phyloP scores from a whole-genome alignment of 2,888 invertebrate species.

The Ophion costatus region DNA sequence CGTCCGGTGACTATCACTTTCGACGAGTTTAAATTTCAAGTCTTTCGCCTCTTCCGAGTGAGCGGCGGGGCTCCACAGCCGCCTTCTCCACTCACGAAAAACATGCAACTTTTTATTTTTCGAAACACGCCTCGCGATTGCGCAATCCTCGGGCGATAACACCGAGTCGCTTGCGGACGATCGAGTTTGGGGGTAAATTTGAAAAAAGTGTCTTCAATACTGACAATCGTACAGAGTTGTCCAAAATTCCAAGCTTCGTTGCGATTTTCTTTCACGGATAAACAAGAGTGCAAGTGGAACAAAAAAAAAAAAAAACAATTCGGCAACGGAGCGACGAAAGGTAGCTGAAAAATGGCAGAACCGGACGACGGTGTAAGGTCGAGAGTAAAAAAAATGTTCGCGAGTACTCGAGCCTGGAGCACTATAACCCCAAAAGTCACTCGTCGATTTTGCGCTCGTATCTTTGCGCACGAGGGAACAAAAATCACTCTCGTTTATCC shows the following conservation, averaged over 20 bases:
- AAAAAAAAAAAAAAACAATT: too few species aligned
- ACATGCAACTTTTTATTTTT: too few species aligned
- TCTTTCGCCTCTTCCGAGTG: conserved; percentile 73
- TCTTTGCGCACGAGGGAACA: background rate
- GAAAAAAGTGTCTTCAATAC: too few species aligned
- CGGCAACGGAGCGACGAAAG: background rate
- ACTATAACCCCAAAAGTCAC: conserved; percentile 37
- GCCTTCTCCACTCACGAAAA: background rate
- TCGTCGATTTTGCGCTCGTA: background rate
- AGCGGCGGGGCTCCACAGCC: background rate
- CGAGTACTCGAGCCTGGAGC: conserved; percentile 4
- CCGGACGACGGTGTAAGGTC: background rate
- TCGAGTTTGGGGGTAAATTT: too few species aligned
- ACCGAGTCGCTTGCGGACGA: too few species aligned
- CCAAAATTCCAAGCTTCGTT: too few species aligned
- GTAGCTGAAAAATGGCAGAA: background rate
- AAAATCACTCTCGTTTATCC: too few species aligned
- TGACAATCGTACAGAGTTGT: too few species aligned
- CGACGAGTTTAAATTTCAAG: conserved; percentile 82
- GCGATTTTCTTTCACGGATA: too few species aligned
- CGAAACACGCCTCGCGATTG: too few species aligned
- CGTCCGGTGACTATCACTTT: conserved; percentile 81
- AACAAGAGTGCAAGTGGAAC: too few species aligned
- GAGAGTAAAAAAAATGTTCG: background rate
- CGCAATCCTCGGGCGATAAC: too few species aligned